Evolutionary conservation across 1,140 invertebrate species (phyloP).

Genomic region (Nomia melanderi): DNA sequence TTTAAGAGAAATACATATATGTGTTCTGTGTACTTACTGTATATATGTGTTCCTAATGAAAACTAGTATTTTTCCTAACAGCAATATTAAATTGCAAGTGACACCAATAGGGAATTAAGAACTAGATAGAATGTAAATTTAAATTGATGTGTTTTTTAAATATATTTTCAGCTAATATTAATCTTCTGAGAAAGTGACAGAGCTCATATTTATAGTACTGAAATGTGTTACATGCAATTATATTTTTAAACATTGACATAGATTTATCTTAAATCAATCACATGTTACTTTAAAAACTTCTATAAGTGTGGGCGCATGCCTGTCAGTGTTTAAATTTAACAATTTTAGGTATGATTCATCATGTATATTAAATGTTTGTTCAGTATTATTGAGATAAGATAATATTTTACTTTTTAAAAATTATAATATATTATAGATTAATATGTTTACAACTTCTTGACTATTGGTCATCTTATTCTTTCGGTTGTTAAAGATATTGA

Average conservation of each 20-base stretch:
- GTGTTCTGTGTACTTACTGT: no score
- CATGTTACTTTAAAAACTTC: background rate
- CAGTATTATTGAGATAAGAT: background rate
- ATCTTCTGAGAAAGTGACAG: background rate
- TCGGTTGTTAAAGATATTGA: no score
- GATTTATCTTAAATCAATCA: background rate
- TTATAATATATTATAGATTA: no score
- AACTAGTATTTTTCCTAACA: slow-evolving; percentile 7
- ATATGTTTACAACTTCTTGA: no score
- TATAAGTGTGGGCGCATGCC: slow-evolving; percentile 10
- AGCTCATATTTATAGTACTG: slow-evolving; percentile 1
- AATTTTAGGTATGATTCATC: slow-evolving; percentile 12
- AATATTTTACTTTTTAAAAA: no score
- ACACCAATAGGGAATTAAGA: background rate
- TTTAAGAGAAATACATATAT: background rate
- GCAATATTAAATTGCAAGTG: background rate
- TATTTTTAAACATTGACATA: no score
- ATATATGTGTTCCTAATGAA: background rate
- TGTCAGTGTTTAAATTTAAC: background rate
- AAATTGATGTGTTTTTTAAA: background rate
- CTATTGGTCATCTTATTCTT: no score
- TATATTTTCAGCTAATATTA: slow-evolving; percentile 29
- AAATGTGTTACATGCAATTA: background rate
- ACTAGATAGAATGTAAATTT: background rate
- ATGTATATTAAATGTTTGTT: background rate